A percentile compares a stretch with the other conserved stretches of the same genome.
Conservation (phyloP, 2,888 invertebrate species). For the Vannuccia rotundouncinata region DNA sequence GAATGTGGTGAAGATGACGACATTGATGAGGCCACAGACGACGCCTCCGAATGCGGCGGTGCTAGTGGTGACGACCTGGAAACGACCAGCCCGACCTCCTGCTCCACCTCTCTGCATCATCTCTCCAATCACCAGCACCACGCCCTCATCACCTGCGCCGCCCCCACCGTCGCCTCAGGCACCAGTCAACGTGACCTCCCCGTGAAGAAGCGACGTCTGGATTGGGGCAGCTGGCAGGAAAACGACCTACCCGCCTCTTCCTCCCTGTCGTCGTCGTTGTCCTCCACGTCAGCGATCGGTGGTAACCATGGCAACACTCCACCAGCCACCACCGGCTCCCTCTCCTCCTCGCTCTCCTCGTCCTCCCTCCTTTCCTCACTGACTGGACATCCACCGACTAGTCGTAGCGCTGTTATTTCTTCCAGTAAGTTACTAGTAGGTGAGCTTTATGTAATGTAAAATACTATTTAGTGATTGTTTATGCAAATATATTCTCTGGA, state of each 20-base stretch:
- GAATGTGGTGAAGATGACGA: neutral
- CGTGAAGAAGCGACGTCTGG: neutral
- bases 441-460: no score
- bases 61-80: neutral
- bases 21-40: neutral
- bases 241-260: neutral
- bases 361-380: neutral
- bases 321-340: neutral
- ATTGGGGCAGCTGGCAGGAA: conserved; percentile 5
- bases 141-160: neutral
- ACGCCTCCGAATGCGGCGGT: neutral
- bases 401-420: no score
- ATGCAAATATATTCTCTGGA: no score
- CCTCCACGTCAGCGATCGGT: neutral
- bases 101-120: neutral
- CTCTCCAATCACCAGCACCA: neutral
- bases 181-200: neutral
- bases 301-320: neutral
- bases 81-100: neutral
- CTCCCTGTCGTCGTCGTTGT: neutral
- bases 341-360: neutral
- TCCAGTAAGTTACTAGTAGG: no score
- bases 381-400: neutral
- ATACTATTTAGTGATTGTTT: no score
- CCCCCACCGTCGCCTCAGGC: neutral